Evolutionary conservation across 2,113 vertebrate genomes (phyloP), one percentile per base, ranked within the genome.

Genomic region (Corvus cornix): DNA sequence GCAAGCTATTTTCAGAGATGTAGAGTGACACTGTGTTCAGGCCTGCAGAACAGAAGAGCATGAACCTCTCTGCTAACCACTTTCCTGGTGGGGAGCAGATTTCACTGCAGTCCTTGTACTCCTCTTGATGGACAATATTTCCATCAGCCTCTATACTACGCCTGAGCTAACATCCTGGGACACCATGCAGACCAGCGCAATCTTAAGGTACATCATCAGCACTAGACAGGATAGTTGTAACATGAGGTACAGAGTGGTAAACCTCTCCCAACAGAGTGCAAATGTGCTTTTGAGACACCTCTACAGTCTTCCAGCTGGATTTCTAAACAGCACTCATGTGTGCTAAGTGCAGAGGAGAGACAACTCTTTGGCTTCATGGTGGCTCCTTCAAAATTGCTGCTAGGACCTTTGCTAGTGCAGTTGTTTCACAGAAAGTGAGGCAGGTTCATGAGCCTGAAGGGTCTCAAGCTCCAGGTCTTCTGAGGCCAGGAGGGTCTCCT

Each of bases 1-100:
- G 49, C 31, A 89, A 72, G n/a, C 49, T 95, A 69, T 94, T 95
- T 96, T 77, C 86, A 87, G 21, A 22, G 20, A 26, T 20, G 27
- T 37, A 31, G 13, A 43, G 12, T 64, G 23, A 75, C 12, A 52
- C 13, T n/a, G 3, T 58, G 10, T 60, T 91, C 55, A 67, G 44
- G 4, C 4, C 27, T 33, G 49, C 15, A 69, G 56, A 82, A 78
- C 0, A 74, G 39, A 89, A 51, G 21, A 30, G 7, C 35, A 18
- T 24, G 10, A 37, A 48, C 30, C 3, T 69, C 31, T 70, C 59
- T 51, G 27, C 24, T 84, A 60, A 78, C 7, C 3, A 5, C 11
- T 75, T 78, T 23, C 28, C 8, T 58, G 62, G 5, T 4, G 4
- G 74, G 48, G 0, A 75, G 2, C 11, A 79, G 44, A 51, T 31